Evolutionary conservation across 2,888 invertebrate species (phyloP).

Genomic region (Sinodicranocentrus sp.): DNA sequence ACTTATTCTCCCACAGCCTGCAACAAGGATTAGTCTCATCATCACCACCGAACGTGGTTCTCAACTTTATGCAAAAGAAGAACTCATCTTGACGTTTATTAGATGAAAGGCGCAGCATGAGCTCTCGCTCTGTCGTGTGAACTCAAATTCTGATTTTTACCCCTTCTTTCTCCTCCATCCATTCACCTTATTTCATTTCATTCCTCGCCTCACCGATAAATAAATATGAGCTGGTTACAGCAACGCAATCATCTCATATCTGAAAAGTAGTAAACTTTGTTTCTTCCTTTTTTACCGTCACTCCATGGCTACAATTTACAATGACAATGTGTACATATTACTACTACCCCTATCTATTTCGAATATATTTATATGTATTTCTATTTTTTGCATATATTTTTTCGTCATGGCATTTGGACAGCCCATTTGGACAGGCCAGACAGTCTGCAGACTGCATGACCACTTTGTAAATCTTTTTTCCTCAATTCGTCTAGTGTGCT

Average conservation of each 20-base stretch:
- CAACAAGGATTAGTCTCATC: constrained; percentile 6
- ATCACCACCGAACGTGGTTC: too few species aligned
- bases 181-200: constrained; percentile 2
- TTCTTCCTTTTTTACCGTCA: not conserved
- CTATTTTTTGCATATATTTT: too few species aligned
- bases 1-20: constrained; percentile 8
- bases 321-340: not conserved
- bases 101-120: constrained; percentile 65
- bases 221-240: too few species aligned
- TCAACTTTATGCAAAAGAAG: constrained; percentile 8
- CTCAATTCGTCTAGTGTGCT: not conserved
- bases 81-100: constrained; percentile 66
- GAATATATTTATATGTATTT: too few species aligned
- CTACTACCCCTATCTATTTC: too few species aligned
- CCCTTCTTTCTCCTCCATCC: not conserved
- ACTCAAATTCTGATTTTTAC: constrained; percentile 18
- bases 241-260: too few species aligned
- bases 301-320: not conserved
- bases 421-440: constrained; percentile 6
- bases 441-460: constrained; percentile 44
- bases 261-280: too few species aligned
- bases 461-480: constrained; percentile 1
- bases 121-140: constrained; percentile 33
- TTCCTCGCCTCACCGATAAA: not conserved
- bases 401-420: constrained; percentile 3